Evolutionary conservation across 2,113 vertebrate genomes (phyloP), one percentile per base, ranked within the genome.

Genomic region (Vulpes vulpes): DNA sequence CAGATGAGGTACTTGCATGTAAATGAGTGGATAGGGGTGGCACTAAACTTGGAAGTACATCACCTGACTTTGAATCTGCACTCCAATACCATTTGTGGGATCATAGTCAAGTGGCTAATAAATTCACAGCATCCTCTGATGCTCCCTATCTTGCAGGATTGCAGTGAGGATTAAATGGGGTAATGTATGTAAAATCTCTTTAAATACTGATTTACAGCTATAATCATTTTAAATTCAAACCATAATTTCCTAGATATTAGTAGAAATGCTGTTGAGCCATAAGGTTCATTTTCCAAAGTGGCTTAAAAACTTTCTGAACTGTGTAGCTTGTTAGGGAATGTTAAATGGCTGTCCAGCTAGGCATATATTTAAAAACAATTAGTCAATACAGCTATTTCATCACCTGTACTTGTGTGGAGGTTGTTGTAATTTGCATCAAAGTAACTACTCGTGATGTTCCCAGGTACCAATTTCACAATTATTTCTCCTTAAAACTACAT

Each of bases 361-460:
- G 25, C 59, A n/a, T 97, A n/a, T 64, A 86, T 92, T 95, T 95
- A 83, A 97, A 96, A 92, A 94, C 12, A 87, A 78, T 82, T 83
- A 87, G 32, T 91, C 32, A 60, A 71, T 93, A 95, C n/a, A 76
- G 12, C 73, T 92, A 76, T 89, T 91, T 89, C 89, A 91, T 96
- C 51, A 97, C 20, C 11, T 62, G 2, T 43, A 49, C 25, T 88
- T 91, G 20, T 71, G 14, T 65, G 19, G 30, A 86, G 32, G 0
- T 89, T 82, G 16, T 89, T 79, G 79, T 71, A 60, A 62, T 89
- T 96, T 32, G 89, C 14, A 95, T 67, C 16, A 78, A 89, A 91
- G 20, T 43, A 60, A 43, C 5, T 76, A 55, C 15, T 57, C 35
- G 51, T 43, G 20, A 59, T 69, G 49, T 57, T 79, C 25, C 64